These are phyloP conservation scores for Sphyrna mokarran DNA, from an alignment of 2,113 vertebrate genomes.

Conservation along the genomic window DNA sequence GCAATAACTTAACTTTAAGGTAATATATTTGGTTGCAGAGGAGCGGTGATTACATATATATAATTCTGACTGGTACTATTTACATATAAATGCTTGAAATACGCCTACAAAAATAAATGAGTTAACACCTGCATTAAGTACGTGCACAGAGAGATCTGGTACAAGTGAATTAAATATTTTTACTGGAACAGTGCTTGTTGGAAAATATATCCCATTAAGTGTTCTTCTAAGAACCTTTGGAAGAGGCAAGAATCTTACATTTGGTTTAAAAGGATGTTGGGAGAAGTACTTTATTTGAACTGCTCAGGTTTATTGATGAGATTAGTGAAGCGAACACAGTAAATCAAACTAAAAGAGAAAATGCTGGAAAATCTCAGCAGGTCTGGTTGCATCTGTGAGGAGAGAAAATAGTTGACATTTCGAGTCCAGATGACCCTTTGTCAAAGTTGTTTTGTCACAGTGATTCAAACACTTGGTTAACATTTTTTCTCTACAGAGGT, in stretches of 20 bases:
- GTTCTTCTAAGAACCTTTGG: background rate
- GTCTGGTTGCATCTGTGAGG: background rate
- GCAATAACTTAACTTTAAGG: background rate
- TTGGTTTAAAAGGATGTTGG: background rate
- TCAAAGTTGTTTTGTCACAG: background rate
- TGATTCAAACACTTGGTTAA: background rate
- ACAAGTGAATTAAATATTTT: conserved; percentile 22
- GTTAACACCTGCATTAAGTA: conserved; percentile 17
- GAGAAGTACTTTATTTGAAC: background rate
- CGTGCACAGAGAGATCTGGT: background rate
- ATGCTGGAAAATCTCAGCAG: too few relatives aligned
- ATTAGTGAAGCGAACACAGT: background rate
- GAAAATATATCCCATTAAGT: background rate
- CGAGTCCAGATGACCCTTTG: too few relatives aligned
- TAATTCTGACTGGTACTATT: background rate
- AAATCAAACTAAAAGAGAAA: background rate
- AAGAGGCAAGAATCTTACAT: background rate
- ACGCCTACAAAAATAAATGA: conserved; percentile 3
- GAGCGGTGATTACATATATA: background rate
- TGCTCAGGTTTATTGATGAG: background rate
- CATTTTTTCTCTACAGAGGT: too few relatives aligned
- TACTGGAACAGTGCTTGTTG: background rate
- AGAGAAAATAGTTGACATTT: background rate
- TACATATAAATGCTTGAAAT: background rate
- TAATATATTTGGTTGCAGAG: background rate